Evolutionary conservation across 1,140 invertebrate genomes (phyloP).

Genomic region (Wasmannia auropunctata): DNA sequence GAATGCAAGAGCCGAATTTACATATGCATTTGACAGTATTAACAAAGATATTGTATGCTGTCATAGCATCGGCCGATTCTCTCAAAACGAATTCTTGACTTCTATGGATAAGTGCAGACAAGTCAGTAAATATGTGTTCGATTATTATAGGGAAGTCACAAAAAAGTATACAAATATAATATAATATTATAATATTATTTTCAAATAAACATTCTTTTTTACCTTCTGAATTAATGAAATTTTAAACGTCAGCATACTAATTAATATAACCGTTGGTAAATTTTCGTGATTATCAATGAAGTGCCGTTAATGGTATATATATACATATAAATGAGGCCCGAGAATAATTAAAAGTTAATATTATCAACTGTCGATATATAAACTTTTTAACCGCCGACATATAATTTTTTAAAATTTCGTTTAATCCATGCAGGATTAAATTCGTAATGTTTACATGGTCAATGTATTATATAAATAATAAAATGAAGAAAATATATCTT

Average conservation of each 20-base stretch:
- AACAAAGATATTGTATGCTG: slow-evolving; percentile 88
- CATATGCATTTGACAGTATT: slow-evolving; percentile 90
- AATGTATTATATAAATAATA: no score
- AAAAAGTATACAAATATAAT: slow-evolving; percentile 86
- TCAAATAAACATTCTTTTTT: neutral
- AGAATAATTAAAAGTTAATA: no score
- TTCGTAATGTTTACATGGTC: neutral
- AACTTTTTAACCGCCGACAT: neutral
- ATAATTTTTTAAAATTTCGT: neutral
- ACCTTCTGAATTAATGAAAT: neutral
- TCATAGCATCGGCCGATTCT: slow-evolving; percentile 89
- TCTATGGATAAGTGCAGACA: slow-evolving; percentile 88
- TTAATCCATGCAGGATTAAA: neutral
- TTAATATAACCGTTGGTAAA: no score
- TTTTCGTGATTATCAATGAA: no score
- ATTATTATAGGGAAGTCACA: slow-evolving; percentile 89
- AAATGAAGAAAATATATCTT: neutral
- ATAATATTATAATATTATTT: slow-evolving; percentile 66
- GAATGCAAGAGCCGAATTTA: slow-evolving; percentile 86
- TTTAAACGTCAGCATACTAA: neutral
- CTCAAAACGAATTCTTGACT: slow-evolving; percentile 87
- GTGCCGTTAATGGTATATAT: no score
- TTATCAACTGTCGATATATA: neutral
- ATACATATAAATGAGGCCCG: no score
- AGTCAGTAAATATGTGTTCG: slow-evolving; percentile 88